Evolutionary conservation across 2,888 invertebrate genomes (phyloP).

Genomic region (Euphydryas editha): DNA sequence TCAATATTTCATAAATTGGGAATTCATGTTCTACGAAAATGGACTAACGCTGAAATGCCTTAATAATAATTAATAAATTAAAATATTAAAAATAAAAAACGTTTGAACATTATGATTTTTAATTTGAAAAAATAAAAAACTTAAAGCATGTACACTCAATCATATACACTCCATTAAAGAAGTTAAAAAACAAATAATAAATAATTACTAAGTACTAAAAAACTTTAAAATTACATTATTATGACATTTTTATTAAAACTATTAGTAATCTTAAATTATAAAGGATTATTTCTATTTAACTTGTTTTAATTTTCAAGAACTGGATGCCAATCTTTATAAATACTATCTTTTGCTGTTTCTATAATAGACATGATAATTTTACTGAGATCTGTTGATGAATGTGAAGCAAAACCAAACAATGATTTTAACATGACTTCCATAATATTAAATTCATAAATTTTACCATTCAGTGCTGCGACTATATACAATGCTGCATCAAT

Average conservation of each 20-base stretch:
- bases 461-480: conserved; percentile 64
- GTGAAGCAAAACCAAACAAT: conserved; percentile 55
- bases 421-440: conserved; percentile 64
- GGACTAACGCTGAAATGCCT: too few relatives aligned
- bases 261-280: neutral
- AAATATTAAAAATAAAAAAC: too few relatives aligned
- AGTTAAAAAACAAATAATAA: too few relatives aligned
- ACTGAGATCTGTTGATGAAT: conserved; percentile 55
- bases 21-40: too few relatives aligned
- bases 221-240: neutral
- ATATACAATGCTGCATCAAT: conserved; percentile 66
- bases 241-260: neutral
- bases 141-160: too few relatives aligned
- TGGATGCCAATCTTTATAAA: conserved; percentile 41
- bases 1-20: too few relatives aligned
- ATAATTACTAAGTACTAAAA: neutral
- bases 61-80: too few relatives aligned
- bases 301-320: conserved; percentile 10
- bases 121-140: too few relatives aligned
- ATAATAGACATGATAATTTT: conserved; percentile 63
- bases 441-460: conserved; percentile 69
- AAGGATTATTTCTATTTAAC: neutral
- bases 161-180: too few relatives aligned
- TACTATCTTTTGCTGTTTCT: conserved; percentile 52
- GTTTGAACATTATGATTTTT: too few relatives aligned